Evolutionary conservation across 2,113 vertebrate genomes (phyloP).

Genomic region (Lipotes vexillifer): DNA sequence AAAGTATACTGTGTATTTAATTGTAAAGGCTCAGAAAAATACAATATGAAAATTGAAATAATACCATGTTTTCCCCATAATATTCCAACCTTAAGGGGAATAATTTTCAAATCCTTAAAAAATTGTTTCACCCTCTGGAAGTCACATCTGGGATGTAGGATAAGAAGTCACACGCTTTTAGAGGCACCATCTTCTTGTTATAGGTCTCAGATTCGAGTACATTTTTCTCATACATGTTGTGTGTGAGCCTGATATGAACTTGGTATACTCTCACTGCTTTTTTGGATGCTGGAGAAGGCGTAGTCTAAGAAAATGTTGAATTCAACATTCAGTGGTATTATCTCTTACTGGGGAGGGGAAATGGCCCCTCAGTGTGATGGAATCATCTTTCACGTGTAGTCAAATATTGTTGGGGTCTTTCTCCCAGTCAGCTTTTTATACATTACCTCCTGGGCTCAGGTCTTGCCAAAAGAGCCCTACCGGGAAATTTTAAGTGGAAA

Average conservation of each 20-base stretch:
- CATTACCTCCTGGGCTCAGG: neutral
- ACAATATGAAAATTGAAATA: neutral
- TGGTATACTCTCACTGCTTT: neutral
- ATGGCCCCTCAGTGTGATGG: neutral
- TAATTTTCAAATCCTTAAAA: constrained; percentile 21
- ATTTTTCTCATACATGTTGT: neutral
- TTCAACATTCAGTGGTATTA: neutral
- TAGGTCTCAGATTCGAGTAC: neutral
- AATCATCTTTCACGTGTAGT: neutral
- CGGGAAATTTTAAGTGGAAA: neutral
- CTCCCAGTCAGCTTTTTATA: neutral
- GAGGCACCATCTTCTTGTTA: neutral
- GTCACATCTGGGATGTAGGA: neutral
- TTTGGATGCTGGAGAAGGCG: neutral
- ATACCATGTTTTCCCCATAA: neutral
- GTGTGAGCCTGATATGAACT: neutral
- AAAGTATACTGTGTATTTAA: neutral
- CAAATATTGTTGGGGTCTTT: neutral
- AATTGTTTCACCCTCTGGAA: neutral
- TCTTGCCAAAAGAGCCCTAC: neutral
- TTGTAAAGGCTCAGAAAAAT: neutral
- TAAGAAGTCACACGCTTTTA: neutral
- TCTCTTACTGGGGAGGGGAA: neutral
- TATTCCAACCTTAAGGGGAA: neutral
- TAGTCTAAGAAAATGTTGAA: neutral